Evolutionary conservation across 2,113 vertebrate species (phyloP), one percentile per base, ranked within the genome.

Genomic region (Panthera leo): DNA sequence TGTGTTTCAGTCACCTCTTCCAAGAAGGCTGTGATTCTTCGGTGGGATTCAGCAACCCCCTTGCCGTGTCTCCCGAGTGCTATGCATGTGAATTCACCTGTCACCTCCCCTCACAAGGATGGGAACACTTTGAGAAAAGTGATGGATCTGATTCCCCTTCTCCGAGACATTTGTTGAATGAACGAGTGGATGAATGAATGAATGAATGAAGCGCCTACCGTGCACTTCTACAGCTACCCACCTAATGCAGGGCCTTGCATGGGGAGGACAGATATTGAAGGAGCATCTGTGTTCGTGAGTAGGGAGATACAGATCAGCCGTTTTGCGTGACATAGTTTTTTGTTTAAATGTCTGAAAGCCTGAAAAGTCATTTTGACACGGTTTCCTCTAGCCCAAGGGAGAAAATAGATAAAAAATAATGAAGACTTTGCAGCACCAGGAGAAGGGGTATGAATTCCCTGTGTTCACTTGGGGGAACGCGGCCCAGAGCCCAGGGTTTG

Each of bases 321-420:
- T 19, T 42, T 42, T 29, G 31, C 21, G 48, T 65, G 48, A 89
- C 1, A 12, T 10, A 15, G 10, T 7, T 83, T 88, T 80, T 80
- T 48, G 65, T 82, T 89, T 79, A 73, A 89, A 87, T 67, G 39
- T 87, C 51, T 71, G 39, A 42, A 68, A 96, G 29, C 23, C 42
- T 45, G 31, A 11, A 36, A 86, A 55, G 25, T 42, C 88, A 68
- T 63, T 95, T 94, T 82, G 89, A 93, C 25, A 87, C 42, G 3
- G 29, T 53, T 79, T 61, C 67, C 63, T 4, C 68, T 7, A 76
- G n/a, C 73, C 61, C 13, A 21, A 68, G 51, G 45, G 36, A 82
- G 89, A 90, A 71, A 88, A 88, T 19, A 61, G 34, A 83, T 68
- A 31, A 88, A 94, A 95, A 76, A 73, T 36, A 78, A 85, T 53